Conservation (phyloP, 1,140 invertebrate genomes). For the Anastatus disparis region DNA sequence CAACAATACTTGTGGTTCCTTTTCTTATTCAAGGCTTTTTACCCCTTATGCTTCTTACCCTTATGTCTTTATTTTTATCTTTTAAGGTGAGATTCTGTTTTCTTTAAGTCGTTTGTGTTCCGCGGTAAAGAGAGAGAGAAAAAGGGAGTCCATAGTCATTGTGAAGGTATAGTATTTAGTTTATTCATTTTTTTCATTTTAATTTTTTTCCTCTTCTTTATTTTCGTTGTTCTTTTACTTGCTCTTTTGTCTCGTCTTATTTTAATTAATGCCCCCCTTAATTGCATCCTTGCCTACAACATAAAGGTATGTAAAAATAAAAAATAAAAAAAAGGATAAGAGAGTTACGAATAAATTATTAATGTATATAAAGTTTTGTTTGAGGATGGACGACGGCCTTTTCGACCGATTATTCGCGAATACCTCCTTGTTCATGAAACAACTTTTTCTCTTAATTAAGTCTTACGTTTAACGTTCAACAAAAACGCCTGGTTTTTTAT, state of each 20-base stretch:
- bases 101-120: constrained; percentile 12
- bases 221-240: constrained; percentile 2
- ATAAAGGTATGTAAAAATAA: constrained; percentile 4
- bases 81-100: constrained; percentile 17
- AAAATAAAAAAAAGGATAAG: no score
- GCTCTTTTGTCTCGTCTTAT: constrained; percentile 23
- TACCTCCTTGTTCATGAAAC: constrained; percentile 6
- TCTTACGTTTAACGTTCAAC: no score
- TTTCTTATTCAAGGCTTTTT: constrained; percentile 44
- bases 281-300: constrained; percentile 23
- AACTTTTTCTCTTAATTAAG: constrained; percentile 22
- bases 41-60: constrained; percentile 28
- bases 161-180: neutral
- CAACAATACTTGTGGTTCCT: constrained; percentile 39
- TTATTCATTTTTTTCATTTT: neutral
- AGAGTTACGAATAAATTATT: constrained; percentile 29
- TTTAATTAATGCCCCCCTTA: constrained; percentile 29
- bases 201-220: neutral
- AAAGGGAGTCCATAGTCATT: constrained; percentile 30
- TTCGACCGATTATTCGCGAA: constrained; percentile 21
- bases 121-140: no score
- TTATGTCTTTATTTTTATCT: constrained; percentile 11
- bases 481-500: no score
- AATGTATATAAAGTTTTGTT: constrained; percentile 21
- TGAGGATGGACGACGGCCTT: constrained; percentile 8